Conservation (phyloP, 2,888 invertebrate genomes). For the Thera obeliscata region DNA sequence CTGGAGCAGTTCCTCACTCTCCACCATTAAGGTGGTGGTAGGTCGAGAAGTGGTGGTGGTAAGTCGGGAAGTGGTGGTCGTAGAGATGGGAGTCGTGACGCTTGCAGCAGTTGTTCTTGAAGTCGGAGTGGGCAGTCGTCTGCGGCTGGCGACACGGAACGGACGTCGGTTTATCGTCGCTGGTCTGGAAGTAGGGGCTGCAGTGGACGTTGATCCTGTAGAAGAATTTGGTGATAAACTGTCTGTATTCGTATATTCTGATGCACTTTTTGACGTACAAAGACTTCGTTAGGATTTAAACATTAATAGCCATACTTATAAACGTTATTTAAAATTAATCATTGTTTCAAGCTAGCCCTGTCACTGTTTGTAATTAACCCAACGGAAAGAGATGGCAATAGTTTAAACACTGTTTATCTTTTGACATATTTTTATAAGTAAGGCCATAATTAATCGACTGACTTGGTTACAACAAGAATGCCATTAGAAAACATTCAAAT, state of each 20-base stretch:
- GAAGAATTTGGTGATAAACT: neutral
- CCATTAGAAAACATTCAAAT: too few relatives aligned
- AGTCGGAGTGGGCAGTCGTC: slow-evolving; percentile 52
- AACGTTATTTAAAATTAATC: too few relatives aligned
- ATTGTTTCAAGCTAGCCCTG: too few relatives aligned
- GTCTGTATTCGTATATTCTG: neutral
- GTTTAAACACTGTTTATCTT: too few relatives aligned
- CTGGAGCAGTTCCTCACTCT: slow-evolving; percentile 70
- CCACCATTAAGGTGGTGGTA: slow-evolving; percentile 49
- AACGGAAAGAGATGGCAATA: too few relatives aligned
- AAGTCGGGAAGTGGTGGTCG: slow-evolving; percentile 40
- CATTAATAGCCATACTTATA: too few relatives aligned
- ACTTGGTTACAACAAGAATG: too few relatives aligned
- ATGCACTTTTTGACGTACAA: too few relatives aligned
- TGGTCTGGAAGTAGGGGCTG: slow-evolving; percentile 42
- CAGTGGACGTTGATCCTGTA: slow-evolving; percentile 23
- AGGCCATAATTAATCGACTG: too few relatives aligned
- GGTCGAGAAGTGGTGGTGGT: slow-evolving; percentile 39
- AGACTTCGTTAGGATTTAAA: too few relatives aligned
- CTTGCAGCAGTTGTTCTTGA: slow-evolving; percentile 41
- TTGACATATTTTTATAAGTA: too few relatives aligned
- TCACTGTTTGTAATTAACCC: too few relatives aligned
- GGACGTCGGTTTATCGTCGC: slow-evolving; percentile 57
- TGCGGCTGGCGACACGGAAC: slow-evolving; percentile 69
- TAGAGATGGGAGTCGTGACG: slow-evolving; percentile 29